These are phyloP conservation scores for Taxidea taxus DNA, from an alignment of 2,113 vertebrate genomes.

Conservation along the genomic window DNA sequence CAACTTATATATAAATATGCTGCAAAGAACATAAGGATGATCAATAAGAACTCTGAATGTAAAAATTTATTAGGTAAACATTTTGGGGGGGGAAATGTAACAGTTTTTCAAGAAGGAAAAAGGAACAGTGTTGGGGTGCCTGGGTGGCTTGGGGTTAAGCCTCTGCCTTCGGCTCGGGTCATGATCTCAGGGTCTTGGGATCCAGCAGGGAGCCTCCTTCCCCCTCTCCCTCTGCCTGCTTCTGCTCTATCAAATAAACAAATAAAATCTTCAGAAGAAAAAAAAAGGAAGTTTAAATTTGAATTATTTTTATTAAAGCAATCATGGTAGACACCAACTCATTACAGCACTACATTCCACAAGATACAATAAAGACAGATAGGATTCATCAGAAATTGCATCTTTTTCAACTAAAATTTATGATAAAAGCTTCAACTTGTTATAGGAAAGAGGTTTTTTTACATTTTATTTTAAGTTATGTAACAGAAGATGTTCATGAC, in stretches of 20 bases:
- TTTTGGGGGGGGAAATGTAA: not conserved
- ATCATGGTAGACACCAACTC: not conserved
- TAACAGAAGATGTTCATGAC: not conserved
- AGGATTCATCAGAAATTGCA: not conserved
- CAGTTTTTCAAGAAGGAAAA: not conserved
- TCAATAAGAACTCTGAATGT: not conserved
- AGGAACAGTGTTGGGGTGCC: not conserved
- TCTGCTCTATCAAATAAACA: no score
- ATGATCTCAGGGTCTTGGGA: no score
- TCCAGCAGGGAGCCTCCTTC: no score
- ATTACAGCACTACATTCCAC: not conserved
- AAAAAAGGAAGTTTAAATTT: not conserved
- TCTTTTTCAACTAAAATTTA: not conserved
- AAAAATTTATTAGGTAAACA: slow-evolving; percentile 26
- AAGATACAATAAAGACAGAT: not conserved
- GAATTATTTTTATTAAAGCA: not conserved
- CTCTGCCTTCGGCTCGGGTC: no score
- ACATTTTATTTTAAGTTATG: not conserved
- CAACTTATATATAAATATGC: not conserved
- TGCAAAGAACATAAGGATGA: not conserved
- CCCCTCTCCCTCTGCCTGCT: no score
- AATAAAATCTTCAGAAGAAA: no score
- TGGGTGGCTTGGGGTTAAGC: no score
- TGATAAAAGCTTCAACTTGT: not conserved
- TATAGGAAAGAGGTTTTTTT: not conserved